These are phyloP conservation scores for Vanacampus margaritifer DNA, from an alignment of 2,113 vertebrate genomes.

Conservation along the genomic window DNA sequence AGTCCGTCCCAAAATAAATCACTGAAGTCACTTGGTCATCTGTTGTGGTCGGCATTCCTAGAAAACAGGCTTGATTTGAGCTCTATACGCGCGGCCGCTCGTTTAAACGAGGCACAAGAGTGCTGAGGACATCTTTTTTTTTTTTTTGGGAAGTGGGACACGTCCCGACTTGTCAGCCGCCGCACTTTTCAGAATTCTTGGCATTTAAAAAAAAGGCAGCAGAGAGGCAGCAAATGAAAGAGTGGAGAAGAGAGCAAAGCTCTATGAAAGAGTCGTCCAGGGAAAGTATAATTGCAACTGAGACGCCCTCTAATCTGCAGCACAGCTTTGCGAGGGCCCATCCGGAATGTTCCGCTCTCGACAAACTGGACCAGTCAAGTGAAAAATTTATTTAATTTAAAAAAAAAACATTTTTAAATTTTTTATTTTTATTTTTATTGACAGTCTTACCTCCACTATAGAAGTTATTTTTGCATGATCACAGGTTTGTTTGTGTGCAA, in stretches of 20 bases:
- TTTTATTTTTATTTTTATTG: not conserved
- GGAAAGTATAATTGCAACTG: conserved; percentile 5
- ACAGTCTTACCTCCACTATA: not conserved
- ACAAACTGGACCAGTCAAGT: not conserved
- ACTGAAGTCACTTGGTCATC: conserved; percentile 24
- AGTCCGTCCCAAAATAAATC: not conserved
- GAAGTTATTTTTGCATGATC: not conserved
- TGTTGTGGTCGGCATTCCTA: conserved; percentile 40
- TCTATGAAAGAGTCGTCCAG: conserved; percentile 7
- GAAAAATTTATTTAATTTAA: no score
- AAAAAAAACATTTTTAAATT: no score
- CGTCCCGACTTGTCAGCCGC: conserved; percentile 54
- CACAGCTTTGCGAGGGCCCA: not conserved
- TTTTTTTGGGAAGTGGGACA: conserved; percentile 9
- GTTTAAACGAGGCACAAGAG: conserved; percentile 24
- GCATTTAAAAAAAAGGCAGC: conserved; percentile 47
- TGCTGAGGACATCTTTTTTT: conserved; percentile 40
- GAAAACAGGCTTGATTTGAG: conserved; percentile 45
- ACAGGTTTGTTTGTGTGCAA: not conserved
- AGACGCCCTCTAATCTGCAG: conserved; percentile 11
- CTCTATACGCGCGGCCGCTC: conserved; percentile 20
- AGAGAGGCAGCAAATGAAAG: conserved; percentile 18
- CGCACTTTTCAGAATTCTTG: conserved; percentile 56
- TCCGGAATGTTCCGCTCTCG: conserved; percentile 5
- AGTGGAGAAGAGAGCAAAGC: conserved; percentile 6